Conservation (phyloP, 2,797 vertebrate species). For the Falco naumanni region DNA sequence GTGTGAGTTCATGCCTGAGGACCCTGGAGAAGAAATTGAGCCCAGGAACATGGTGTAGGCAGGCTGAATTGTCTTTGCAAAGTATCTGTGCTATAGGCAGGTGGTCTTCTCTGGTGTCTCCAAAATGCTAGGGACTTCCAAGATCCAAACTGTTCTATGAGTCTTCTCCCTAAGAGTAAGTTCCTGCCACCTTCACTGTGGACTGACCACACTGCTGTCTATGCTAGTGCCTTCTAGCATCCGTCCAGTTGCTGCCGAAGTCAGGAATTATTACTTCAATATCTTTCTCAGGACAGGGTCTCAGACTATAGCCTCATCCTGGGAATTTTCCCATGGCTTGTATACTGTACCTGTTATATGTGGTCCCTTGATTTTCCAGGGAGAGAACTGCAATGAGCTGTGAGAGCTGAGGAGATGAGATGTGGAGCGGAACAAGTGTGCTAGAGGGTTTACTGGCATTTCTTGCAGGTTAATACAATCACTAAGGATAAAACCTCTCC, state of each 20-base stretch:
- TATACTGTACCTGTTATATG: neutral
- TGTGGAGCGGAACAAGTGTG: neutral
- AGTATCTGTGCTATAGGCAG: neutral
- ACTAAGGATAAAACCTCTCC: neutral
- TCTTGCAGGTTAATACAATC: slow-evolving; percentile 17
- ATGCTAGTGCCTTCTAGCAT: neutral
- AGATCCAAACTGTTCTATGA: neutral
- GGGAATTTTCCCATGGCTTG: neutral
- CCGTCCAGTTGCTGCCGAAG: neutral
- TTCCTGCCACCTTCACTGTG: neutral
- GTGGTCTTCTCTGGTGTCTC: neutral
- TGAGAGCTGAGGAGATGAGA: neutral
- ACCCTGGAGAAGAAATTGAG: neutral
- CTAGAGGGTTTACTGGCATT: neutral
- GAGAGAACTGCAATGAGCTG: neutral
- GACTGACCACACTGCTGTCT: neutral
- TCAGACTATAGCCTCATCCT: neutral
- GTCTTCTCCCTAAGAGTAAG: neutral
- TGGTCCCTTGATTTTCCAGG: neutral
- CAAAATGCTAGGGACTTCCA: neutral
- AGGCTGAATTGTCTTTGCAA: neutral
- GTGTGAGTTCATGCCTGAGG: neutral
- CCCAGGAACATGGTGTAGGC: neutral
- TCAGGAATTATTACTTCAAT: neutral
- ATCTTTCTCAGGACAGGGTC: neutral